Evolutionary conservation across 2,888 invertebrate species (phyloP).

Genomic region (Chymomyza fuscimana): DNA sequence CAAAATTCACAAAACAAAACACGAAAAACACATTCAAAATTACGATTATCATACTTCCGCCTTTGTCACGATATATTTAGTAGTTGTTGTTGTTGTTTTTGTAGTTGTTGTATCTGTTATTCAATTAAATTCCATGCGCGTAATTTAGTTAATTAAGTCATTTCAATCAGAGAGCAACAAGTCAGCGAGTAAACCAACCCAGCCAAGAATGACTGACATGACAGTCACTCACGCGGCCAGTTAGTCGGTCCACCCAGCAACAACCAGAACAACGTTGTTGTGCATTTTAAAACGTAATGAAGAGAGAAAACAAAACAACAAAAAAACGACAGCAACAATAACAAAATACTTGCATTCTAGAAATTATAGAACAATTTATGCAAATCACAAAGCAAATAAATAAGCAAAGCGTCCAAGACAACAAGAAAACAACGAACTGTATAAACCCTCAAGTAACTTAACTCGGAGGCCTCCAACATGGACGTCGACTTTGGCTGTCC

Average conservation of each 20-base stretch:
- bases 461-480: slow-evolving; percentile 1
- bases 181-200: background rate
- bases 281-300: background rate
- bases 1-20: slow-evolving; percentile 2
- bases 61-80: slow-evolving; percentile 25
- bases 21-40: slow-evolving; percentile 4
- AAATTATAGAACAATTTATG: slow-evolving; percentile 76
- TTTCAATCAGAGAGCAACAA: slow-evolving; percentile 62
- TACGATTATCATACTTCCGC: slow-evolving; percentile 23
- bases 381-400: slow-evolving; percentile 68
- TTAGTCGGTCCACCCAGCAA: background rate
- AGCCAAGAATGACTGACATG: background rate
- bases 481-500: slow-evolving; percentile 2
- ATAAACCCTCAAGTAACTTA: slow-evolving; percentile 13
- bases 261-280: background rate
- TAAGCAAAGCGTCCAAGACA: slow-evolving; percentile 14
- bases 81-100: slow-evolving; percentile 17
- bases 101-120: slow-evolving; percentile 31
- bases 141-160: slow-evolving; percentile 79
- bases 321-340: slow-evolving; percentile 10
- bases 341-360: slow-evolving; percentile 64
- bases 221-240: background rate
- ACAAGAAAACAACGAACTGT: background rate
- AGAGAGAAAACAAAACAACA: background rate
- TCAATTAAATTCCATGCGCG: slow-evolving; percentile 77